Percentiles rank a stretch among this genome's conserved stretches.
Evolutionary conservation across 2,113 vertebrate species (phyloP).

Genomic region (Plotosus lineatus): DNA sequence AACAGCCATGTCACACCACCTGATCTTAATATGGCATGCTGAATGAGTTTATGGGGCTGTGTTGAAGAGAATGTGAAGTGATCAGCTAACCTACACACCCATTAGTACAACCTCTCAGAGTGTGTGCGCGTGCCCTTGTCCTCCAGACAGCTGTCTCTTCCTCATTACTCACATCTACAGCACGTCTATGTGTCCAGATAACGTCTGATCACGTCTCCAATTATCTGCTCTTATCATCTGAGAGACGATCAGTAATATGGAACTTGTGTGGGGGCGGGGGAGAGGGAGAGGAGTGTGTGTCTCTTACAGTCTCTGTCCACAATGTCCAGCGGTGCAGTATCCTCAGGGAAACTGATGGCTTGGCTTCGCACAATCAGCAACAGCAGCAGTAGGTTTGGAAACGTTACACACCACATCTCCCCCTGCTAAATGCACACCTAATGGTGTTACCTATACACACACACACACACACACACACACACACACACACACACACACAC

Average conservation of each 20-base stretch:
- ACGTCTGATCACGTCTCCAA: background rate
- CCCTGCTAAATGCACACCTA: conserved; percentile 41
- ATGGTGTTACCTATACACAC: conserved; percentile 32
- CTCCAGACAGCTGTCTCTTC: background rate
- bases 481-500: conserved; percentile 43
- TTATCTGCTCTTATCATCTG: background rate
- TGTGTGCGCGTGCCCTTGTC: background rate
- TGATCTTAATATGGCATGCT: too few species aligned
- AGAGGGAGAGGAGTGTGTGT: conserved; percentile 36
- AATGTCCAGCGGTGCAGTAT: conserved; percentile 81
- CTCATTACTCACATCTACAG: background rate
- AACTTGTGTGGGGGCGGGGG: too few species aligned
- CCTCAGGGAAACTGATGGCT: conserved; percentile 94
- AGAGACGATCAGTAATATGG: background rate
- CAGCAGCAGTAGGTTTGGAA: conserved; percentile 78
- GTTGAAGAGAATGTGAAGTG: too few species aligned
- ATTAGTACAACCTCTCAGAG: too few species aligned
- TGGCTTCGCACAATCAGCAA: conserved; percentile 69
- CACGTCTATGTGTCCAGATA: background rate
- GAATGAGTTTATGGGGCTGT: too few species aligned
- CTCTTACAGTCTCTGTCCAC: conserved; percentile 92
- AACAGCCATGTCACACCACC: too few species aligned
- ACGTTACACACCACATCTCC: conserved; percentile 62
- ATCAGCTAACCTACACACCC: too few species aligned
- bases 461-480: conserved; percentile 34